Evolutionary conservation across 2,888 invertebrate species (phyloP), one percentile per base, ranked within the genome.

Genomic region (Baronia brevicornis): DNA sequence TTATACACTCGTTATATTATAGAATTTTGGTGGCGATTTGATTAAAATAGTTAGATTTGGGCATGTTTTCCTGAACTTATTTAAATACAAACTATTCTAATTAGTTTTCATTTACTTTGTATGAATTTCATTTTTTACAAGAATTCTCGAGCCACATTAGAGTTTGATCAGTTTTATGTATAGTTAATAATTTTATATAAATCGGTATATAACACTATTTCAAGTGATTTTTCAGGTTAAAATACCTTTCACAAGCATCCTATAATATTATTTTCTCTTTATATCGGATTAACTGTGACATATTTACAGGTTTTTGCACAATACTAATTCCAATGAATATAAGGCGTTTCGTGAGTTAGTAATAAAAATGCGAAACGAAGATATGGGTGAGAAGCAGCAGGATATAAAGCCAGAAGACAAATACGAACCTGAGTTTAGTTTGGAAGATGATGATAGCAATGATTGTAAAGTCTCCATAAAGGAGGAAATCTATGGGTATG

Each of bases 341-440:
- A 75, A 79, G 77, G 58, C 60, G 61, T 85, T 78, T 52, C 61
- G 80, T 63, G 65, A 74, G 44, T 51, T 84, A 52, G 73, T 85
- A 29, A 37, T 38, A 34, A 67, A 66, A 44, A 56, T 73, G 26
- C 61, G 77, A 17, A 44, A 42, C 6, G 71, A 73, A 2, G 47
- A 43, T 7, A 42, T 32, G 2, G 41, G 32, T 2, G 65, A 69
- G 4, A 63, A 47, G 41, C 74, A 71, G 39, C 59, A 60, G 1
- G 68, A 73, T 36, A 63, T 84, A 11, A 82, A 80, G 29, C 82
- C 82, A 0, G 84, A 85, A 45, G 85, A 85, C 41, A 84, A 75
- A 59, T 85, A 85, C 58, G 84, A 85, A 33, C 85, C 85, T 0
- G 85, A 85, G 46, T 85, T 84, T 43, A 70, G 74, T 42, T 50